A percentile compares a stretch with the other conserved stretches of the same genome.
Conservation (phyloP, 2,113 vertebrate species). For the Neolamprologus sp. region DNA sequence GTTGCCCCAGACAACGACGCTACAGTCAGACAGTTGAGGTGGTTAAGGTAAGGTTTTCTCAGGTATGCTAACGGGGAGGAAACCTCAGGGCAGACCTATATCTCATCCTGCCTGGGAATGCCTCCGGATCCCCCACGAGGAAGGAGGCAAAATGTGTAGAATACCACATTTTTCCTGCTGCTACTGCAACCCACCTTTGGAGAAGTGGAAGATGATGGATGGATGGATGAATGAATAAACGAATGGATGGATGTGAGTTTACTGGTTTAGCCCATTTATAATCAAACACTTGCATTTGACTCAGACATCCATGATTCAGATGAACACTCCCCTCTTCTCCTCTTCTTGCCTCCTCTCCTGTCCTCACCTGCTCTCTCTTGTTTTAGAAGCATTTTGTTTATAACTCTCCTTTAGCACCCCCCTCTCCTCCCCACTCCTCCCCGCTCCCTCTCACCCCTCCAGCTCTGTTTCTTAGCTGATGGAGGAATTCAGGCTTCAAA, state of each 20-base stretch:
- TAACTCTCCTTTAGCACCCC: not conserved
- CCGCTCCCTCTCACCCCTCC: not conserved
- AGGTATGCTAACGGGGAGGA: not conserved
- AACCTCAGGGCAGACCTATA: not conserved
- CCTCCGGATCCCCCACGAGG: not conserved
- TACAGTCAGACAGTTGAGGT: not conserved
- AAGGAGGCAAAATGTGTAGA: not conserved
- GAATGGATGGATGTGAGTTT: not conserved
- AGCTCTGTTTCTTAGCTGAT: not conserved
- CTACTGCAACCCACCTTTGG: not conserved
- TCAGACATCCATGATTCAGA: not conserved
- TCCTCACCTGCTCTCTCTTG: not conserved
- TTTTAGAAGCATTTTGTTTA: not conserved
- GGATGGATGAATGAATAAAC: not conserved
- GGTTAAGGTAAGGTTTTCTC: not conserved
- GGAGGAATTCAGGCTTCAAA: slow-evolving; percentile 36
- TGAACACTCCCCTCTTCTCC: not conserved
- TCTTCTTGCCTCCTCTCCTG: not conserved
- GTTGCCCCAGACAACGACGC: not conserved
- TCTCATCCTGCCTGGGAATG: not conserved
- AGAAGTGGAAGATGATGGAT: not conserved
- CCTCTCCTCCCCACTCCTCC: not conserved
- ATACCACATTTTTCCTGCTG: not conserved
- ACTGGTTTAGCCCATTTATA: not conserved
- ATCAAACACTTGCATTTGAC: not conserved